Evolutionary conservation across 1,140 invertebrate genomes (phyloP).

Genomic region (Diabrotica virgifera): DNA sequence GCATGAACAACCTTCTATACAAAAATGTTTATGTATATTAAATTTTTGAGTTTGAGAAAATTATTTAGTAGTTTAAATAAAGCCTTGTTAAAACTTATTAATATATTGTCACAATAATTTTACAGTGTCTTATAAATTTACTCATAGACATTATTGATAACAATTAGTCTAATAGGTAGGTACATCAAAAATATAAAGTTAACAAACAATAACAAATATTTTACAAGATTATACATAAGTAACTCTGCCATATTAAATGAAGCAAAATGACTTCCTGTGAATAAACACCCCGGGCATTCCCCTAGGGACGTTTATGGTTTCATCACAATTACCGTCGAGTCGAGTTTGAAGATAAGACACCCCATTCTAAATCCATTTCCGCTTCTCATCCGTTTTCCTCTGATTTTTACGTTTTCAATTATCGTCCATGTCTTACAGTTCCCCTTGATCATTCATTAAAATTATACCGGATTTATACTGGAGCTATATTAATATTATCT

Average conservation of each 20-base stretch:
- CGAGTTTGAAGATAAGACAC: conserved; percentile 14
- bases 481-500: neutral
- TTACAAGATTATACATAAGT: neutral
- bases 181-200: neutral
- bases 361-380: conserved; percentile 16
- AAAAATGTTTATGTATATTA: too few species aligned
- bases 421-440: neutral
- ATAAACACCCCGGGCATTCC: neutral
- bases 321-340: conserved; percentile 13
- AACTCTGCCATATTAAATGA: neutral
- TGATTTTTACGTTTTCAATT: conserved; percentile 14
- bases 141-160: too few species aligned
- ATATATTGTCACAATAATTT: too few species aligned
- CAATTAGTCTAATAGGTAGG: too few species aligned
- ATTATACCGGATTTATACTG: neutral
- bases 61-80: too few species aligned
- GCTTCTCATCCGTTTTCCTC: conserved; percentile 6
- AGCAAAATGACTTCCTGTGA: neutral
- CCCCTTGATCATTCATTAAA: neutral
- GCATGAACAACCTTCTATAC: too few species aligned
- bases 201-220: neutral
- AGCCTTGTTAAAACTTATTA: too few species aligned
- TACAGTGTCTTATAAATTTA: too few species aligned
- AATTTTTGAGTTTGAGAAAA: too few species aligned
- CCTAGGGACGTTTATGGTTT: neutral